Conservation (phyloP, 2,888 invertebrate species). For the Teleogryllus oceanicus region DNA sequence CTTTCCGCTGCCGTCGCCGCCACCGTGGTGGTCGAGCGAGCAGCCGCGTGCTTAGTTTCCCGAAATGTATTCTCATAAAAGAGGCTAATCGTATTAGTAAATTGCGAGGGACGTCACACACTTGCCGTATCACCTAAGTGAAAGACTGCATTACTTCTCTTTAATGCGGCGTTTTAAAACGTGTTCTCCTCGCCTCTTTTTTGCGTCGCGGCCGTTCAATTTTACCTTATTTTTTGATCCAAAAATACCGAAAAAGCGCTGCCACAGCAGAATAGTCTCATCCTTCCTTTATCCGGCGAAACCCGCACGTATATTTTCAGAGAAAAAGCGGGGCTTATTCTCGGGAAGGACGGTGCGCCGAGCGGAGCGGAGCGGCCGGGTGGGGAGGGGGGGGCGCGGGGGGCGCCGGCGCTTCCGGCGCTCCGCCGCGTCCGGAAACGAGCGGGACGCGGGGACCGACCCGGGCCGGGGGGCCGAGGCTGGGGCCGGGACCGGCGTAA, state of each 20-base stretch:
- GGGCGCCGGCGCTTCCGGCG: neutral
- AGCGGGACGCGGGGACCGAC: neutral
- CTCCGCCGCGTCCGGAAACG: neutral
- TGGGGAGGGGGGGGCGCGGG: neutral
- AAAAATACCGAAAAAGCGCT: slow-evolving; percentile 12
- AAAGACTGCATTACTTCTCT: neutral
- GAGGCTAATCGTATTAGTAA: neutral
- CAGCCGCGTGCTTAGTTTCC: neutral
- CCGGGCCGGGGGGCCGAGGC: neutral
- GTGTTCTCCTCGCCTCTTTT: neutral
- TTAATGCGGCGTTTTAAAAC: neutral
- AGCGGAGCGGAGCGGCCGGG: neutral
- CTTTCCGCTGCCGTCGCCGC: neutral
- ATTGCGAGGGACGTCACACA: neutral
- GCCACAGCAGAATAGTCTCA: slow-evolving; percentile 1
- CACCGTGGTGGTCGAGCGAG: neutral
- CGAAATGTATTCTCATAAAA: neutral
- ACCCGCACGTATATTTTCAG: slow-evolving; percentile 18
- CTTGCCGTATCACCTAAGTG: neutral
- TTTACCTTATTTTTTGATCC: slow-evolving; percentile 3
- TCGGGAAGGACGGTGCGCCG: neutral
- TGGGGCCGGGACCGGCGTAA: neutral
- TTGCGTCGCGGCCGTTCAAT: neutral
- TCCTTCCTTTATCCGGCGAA: slow-evolving; percentile 9
- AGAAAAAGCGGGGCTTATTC: slow-evolving; percentile 3